These are phyloP conservation scores for Raja brachyura DNA, from an alignment of 2,113 vertebrate species.

Conservation along the genomic window DNA sequence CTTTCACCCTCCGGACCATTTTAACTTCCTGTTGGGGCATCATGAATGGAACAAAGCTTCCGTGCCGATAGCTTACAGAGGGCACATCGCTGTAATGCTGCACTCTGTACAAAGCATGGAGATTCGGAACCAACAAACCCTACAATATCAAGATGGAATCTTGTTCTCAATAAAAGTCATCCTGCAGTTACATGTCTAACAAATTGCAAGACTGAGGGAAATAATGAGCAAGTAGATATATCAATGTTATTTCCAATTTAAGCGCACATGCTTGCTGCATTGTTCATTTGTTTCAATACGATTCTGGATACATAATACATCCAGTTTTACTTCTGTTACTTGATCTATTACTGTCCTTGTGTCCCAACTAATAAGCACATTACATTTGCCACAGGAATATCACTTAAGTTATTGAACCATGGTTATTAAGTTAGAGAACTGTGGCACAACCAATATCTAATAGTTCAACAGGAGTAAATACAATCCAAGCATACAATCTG, in stretches of 20 bases:
- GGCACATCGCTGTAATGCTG: neutral
- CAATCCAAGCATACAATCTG: no score
- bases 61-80: neutral
- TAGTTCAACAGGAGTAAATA: neutral
- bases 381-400: neutral
- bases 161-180: no score
- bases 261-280: no score
- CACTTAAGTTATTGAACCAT: neutral
- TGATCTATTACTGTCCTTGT: no score
- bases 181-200: no score
- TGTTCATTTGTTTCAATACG: neutral
- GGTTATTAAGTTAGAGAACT: no score
- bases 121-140: neutral
- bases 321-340: neutral
- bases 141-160: neutral
- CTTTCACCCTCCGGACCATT: constrained; percentile 17
- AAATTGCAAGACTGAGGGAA: neutral
- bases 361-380: neutral
- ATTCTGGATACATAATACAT: neutral
- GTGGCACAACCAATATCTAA: neutral
- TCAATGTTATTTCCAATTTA: neutral
- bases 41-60: constrained; percentile 11
- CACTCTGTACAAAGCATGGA: neutral
- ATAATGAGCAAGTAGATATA: neutral
- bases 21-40: neutral